Evolutionary conservation across 2,113 vertebrate genomes (phyloP).

Genomic region (Pelecanus crispus): DNA sequence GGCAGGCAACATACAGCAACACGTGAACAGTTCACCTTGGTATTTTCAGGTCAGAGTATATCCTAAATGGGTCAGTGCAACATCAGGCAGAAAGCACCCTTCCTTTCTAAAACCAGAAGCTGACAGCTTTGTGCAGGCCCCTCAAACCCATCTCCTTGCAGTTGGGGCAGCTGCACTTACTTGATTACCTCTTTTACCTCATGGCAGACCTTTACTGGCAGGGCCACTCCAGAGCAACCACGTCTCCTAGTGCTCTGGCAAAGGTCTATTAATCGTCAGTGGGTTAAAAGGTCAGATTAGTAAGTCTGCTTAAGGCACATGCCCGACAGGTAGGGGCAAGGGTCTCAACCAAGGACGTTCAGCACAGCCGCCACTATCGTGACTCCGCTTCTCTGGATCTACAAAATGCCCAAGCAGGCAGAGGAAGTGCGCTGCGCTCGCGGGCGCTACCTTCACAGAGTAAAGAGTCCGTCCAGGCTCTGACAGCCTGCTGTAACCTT

Average conservation of each 20-base stretch:
- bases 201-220: not conserved
- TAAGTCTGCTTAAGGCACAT: not conserved
- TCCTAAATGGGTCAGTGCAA: not conserved
- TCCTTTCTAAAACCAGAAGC: not conserved
- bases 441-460: accelerated
- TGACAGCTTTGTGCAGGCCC: not conserved
- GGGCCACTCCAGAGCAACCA: not conserved
- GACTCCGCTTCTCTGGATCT: not conserved
- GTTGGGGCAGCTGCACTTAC: not conserved
- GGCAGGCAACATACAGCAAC: accelerated
- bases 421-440: accelerated
- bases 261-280: not conserved
- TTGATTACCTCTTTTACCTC: not conserved
- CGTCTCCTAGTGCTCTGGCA: not conserved
- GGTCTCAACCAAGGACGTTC: not conserved
- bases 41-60: not conserved
- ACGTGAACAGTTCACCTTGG: accelerated
- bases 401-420: accelerated
- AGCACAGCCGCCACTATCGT: not conserved
- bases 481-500: not conserved
- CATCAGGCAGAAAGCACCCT: not conserved
- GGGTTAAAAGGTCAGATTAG: constrained; percentile 20
- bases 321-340: not conserved
- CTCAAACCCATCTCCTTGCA: not conserved
- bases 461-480: not conserved